Base-by-base conservation (phyloP, 1,140 invertebrate genomes). In the Drosophila santomea region DNA sequence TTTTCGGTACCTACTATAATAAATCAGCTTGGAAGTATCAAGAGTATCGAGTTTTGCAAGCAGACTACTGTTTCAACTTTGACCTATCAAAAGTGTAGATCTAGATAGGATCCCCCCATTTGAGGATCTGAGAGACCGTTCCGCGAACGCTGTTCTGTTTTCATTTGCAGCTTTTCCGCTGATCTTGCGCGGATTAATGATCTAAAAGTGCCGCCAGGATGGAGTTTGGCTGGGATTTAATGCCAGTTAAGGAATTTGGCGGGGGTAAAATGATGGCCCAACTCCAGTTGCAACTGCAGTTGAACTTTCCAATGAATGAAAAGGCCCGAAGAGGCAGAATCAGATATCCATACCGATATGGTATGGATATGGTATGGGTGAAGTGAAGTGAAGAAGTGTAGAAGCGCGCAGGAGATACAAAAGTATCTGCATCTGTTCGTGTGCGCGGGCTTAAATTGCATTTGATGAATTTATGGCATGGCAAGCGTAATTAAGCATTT, bases 401-500 rank as follows among this genome's bases (percentile, higher is more conserved):
- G 32, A 23, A 32, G 57, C 23, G 28, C 28, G 17, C 17, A 32
- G 32, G 32, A 32, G 32, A 32, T 61, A 68, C 45, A 43, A 64
- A 66, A 52, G 64, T 66, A 68, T 68, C 64, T 68, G 76, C 78
- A 59, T 56, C 57, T 61, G 60, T 38, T 47, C 57, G 74, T 74
- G 78, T 86, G 75, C 68, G 74, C 58, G 57, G 77, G 56, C 84
- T 86, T 88, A 83, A 88, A 88, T 88, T 88, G 83, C 84, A 88
- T 85, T 91, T 91, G 85, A 90, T 91, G 90, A 90, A 91, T 91
- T 91, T 91, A 91, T 91, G 85, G 90, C 90, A 91, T 91, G 73
- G 84, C 80, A 71, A 82, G 90, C 90, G 85, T 90, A 91, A 91
- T 91, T 91, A 91, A 91, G 85, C 90, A 90, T 91, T 91, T 91